Conservation (phyloP, 2,888 invertebrate genomes). For the Pristionchus japonicus region DNA sequence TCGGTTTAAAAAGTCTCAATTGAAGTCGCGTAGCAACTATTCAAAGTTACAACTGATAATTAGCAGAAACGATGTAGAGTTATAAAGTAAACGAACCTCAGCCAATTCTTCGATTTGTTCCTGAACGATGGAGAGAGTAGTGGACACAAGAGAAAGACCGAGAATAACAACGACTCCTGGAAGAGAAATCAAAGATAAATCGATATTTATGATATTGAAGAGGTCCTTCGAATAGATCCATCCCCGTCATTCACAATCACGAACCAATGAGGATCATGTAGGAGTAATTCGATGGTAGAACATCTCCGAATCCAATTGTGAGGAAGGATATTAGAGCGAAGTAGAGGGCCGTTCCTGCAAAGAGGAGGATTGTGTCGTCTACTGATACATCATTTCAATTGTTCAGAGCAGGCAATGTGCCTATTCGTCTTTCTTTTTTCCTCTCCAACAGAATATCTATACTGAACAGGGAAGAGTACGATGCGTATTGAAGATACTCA, state of each 20-base stretch:
- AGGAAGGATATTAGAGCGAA: conserved; percentile 70
- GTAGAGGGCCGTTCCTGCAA: conserved; percentile 65
- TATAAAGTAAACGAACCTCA: conserved; percentile 50
- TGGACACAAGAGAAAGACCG: conserved; percentile 73
- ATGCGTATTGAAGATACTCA: background rate
- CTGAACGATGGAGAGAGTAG: conserved; percentile 70
- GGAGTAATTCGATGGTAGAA: conserved; percentile 63
- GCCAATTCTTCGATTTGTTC: conserved; percentile 72
- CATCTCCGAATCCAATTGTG: conserved; percentile 73
- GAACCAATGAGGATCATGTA: conserved; percentile 68
- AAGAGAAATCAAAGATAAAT: background rate
- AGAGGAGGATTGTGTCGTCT: too few species aligned
- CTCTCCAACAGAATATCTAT: too few species aligned
- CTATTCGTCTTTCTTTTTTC: background rate
- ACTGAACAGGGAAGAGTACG: too few species aligned
- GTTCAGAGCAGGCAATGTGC: background rate
- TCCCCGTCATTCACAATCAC: background rate
- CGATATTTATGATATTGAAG: background rate
- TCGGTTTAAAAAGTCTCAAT: too few species aligned
- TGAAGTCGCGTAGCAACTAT: too few species aligned
- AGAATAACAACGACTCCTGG: conserved; percentile 63
- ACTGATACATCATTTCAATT: too few species aligned
- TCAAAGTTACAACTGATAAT: too few species aligned
- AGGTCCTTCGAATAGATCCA: background rate
- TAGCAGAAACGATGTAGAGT: background rate